Evolutionary conservation across 2,113 vertebrate species (phyloP).

Genomic region (Reinhardtius hippoglossoides): DNA sequence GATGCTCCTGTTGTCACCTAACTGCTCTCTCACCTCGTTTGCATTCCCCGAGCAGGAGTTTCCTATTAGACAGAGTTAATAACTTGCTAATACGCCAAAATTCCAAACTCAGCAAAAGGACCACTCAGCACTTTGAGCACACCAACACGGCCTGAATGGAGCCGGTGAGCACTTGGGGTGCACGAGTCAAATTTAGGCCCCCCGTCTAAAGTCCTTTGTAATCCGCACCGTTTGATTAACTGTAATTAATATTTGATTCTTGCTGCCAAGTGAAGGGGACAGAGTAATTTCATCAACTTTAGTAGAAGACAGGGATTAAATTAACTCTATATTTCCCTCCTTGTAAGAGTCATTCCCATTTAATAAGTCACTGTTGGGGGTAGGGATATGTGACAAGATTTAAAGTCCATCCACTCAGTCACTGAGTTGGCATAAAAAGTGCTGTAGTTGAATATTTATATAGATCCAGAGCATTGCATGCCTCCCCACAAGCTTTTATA

Average conservation of each 20-base stretch:
- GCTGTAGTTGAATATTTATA: constrained; percentile 26
- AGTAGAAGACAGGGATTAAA: constrained; percentile 27
- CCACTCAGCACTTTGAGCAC: constrained; percentile 51
- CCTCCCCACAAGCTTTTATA: constrained; percentile 18
- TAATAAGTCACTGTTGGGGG: constrained; percentile 3
- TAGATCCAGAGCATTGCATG: constrained; percentile 5
- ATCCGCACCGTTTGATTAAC: constrained; percentile 70
- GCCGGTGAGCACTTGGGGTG: constrained; percentile 24
- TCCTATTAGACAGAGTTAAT: constrained; percentile 75
- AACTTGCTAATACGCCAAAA: constrained; percentile 76
- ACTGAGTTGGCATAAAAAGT: constrained; percentile 34
- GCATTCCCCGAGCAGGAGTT: constrained; percentile 71
- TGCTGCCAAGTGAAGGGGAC: constrained; percentile 60
- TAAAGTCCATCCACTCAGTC: constrained; percentile 8
- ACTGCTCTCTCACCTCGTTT: constrained; percentile 67
- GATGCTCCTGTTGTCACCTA: constrained; percentile 59
- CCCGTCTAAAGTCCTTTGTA: constrained; percentile 48
- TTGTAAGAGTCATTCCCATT: constrained; percentile 28
- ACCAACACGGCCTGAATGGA: constrained; percentile 51
- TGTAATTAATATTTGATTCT: constrained; percentile 72
- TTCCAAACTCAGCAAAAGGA: constrained; percentile 71
- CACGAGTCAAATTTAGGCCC: constrained; percentile 38
- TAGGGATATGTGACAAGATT: not conserved
- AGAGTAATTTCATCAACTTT: constrained; percentile 62
- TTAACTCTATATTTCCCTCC: constrained; percentile 39